Base-by-base conservation (phyloP, 92 coral and sea anemone species). In the Palythoa grandis region DNA sequence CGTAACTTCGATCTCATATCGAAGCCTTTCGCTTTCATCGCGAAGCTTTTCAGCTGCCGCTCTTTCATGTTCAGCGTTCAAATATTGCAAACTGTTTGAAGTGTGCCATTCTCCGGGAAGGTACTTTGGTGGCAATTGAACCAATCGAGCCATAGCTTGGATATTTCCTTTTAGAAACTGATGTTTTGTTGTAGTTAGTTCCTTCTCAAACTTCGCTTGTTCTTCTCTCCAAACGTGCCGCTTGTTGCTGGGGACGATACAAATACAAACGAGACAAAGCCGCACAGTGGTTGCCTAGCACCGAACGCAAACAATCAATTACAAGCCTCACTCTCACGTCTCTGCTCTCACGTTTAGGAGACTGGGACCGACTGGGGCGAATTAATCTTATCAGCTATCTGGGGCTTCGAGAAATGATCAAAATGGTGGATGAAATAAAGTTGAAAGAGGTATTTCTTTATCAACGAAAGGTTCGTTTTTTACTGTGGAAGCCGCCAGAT, bases 21-120 rank as follows among this genome's bases (percentile, higher is more conserved):
- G 90, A 77, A 96, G 94, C 70, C 98, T 92, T 77, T 79, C 88
- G 78, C 98, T 94, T 73, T 96, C 98, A 66, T 96, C 98, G 74
- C 98, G 98, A 90, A 96, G 94, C 76, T 98, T 89, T 83, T 96
- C 98, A 7, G 98, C 98, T 10, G 92, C 88, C 14, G 95, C 92
- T 35, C 98, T 95, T 70, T 96, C 98, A 39, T 82, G 89, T 65
- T 96, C 98, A 23, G 98, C 98, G 72, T 92, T 94, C 68, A 90
- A 76, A 88, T 96, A 96, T 58, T 96, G 95, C 52, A 96, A 77
- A 53, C 88, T 93, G 75, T 96, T 96, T 11, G 98, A 96, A 5
- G 97, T 90, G 60, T 91, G 96, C 98, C 98, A 96, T 88, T 96
- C 98, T 82, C 94, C 98, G 38, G 98, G 98, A 16, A 95, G 82